Percentiles rank a stretch among this genome's conserved stretches.
Conservation (phyloP, 2,113 vertebrate species). For the Mobula hypostoma region DNA sequence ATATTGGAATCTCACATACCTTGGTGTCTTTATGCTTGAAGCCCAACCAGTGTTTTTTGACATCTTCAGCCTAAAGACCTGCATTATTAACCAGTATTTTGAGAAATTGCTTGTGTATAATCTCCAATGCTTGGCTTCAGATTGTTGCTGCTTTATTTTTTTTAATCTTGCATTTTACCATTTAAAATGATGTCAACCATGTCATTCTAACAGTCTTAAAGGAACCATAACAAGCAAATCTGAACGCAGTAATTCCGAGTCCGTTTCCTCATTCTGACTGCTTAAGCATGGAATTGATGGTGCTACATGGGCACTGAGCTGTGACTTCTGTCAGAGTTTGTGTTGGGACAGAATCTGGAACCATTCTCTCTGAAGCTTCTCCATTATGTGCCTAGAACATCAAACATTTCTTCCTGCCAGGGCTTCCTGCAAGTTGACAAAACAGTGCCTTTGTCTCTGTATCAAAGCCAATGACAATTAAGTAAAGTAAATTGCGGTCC, state of each 20-base stretch:
- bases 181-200: background rate
- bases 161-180: background rate
- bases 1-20: background rate
- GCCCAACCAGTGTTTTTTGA: background rate
- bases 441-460: constrained; percentile 29
- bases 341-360: background rate
- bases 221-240: background rate
- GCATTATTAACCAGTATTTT: background rate
- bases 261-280: background rate
- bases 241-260: background rate
- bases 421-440: constrained; percentile 5
- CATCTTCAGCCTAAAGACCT: background rate
- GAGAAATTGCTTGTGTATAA: constrained; percentile 14
- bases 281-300: background rate
- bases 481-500: background rate
- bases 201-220: background rate
- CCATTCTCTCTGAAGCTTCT: background rate
- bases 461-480: background rate
- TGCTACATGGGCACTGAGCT: background rate
- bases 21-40: constrained; percentile 10
- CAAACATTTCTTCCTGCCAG: background rate
- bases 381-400: constrained; percentile 5
- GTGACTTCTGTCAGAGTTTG: background rate
- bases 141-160: background rate
- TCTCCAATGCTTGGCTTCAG: constrained; percentile 16